Base-by-base conservation (phyloP, 2,113 vertebrate genomes). In the Noturus placidus region DNA sequence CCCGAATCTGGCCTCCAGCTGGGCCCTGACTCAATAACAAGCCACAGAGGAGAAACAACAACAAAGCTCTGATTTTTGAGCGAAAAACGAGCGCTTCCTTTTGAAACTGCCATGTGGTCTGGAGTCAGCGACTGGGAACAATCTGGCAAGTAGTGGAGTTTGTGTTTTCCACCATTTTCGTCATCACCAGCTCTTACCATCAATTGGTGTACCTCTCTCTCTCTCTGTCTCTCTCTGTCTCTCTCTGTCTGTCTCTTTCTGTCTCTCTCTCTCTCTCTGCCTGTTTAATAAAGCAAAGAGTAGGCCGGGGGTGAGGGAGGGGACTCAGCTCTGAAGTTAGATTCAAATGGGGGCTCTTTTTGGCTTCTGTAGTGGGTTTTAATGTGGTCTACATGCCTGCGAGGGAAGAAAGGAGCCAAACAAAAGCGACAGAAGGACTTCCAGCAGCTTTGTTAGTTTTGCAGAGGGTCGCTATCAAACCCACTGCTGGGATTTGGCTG, bases 1-100 rank as follows among this genome's bases (percentile, higher is more conserved):
- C 88, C 88, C 89, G 81, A 93, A 93, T 95, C 92, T 94, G 94
- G 91, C 91, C 90, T 93, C 92, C 94, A 95, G 94, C 94, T 95
- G 94, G 92, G 90, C 67, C 88, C 90, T 82, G 84, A 61, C 84
- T 65, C 84, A 35, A 79, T 72, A 85, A 88, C 70, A 83, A 78
- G 76, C 27, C 84, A 54, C 77, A 89, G 76, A 86, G 86, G 87
- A 84, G 84, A 85, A 81, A 92, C 82, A 63, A 54, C 83, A 88
- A 65, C 79, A 80, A 88, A 88, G 85, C 72, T 78, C 22, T 72
- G 65, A 83, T 74, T 87, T 78, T 74, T 27, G 20, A 59, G 35
- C 13, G 52, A 88, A 82, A 82, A 86, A 86, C 50, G 20, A 86
- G 17, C n/a, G 70, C 82, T 89, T 86, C 87, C 74, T 93, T 94